A percentile compares a stretch with the other conserved stretches of the same genome.
phyloP scores from a whole-genome alignment of 2,888 invertebrate genomes.

The Unio delphinus region DNA sequence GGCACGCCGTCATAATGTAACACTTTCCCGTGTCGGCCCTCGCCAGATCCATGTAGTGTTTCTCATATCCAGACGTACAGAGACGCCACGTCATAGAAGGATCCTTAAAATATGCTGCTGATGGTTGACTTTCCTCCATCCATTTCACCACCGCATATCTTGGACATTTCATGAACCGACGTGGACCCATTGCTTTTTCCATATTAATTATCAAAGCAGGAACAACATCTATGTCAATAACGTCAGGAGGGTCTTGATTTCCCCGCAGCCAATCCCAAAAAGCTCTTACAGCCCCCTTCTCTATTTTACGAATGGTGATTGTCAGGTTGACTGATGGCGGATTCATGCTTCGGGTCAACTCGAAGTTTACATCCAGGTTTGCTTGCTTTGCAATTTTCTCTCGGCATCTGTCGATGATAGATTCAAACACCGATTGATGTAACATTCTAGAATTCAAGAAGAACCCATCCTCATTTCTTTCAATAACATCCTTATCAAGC shows the following conservation, averaged over 20 bases:
- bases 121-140: conserved; percentile 16
- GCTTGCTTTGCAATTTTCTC: neutral
- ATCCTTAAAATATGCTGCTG: conserved; percentile 8
- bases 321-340: conserved; percentile 30
- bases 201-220: too few species aligned
- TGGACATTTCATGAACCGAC: conserved; percentile 7
- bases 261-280: too few species aligned
- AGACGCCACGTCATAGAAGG: conserved; percentile 31
- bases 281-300: too few species aligned
- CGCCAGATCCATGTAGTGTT: conserved; percentile 35
- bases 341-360: conserved; percentile 19
- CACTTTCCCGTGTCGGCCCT: conserved; percentile 12
- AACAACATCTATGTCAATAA: too few species aligned
- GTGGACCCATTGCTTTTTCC: too few species aligned
- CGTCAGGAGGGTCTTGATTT: too few species aligned
- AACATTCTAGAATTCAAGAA: conserved; percentile 16
- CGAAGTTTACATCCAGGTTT: conserved; percentile 1
- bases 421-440: conserved; percentile 15
- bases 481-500: conserved; percentile 8
- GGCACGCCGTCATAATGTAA: conserved; percentile 39
- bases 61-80: conserved; percentile 38
- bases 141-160: conserved; percentile 44
- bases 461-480: neutral
- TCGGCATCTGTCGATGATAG: conserved; percentile 13
- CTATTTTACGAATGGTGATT: neutral